Conservation (phyloP, 2,113 vertebrate species). For the Copsychus sechellarum region DNA sequence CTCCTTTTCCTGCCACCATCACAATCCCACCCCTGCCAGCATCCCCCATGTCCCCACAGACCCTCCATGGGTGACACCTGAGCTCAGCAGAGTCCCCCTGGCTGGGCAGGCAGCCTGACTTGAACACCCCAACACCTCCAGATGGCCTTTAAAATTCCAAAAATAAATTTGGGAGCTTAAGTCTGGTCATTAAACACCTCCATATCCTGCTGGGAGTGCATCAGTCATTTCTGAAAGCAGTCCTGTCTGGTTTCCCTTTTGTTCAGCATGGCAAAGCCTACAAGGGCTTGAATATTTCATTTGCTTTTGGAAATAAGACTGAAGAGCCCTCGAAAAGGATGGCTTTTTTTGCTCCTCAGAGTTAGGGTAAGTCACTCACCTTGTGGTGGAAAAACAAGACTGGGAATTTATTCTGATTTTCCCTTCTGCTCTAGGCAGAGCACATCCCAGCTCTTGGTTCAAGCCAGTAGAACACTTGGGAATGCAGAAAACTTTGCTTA, state of each 20-base stretch:
- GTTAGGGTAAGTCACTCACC: not conserved
- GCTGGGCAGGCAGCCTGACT: not conserved
- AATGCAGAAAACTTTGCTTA: not conserved
- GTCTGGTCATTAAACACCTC: not conserved
- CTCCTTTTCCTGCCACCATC: not conserved
- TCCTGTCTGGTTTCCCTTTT: not conserved
- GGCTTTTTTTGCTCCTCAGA: not conserved
- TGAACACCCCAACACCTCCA: not conserved
- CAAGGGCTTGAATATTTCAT: not conserved
- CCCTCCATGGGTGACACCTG: not conserved
- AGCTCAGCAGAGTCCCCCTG: not conserved
- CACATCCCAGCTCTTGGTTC: not conserved
- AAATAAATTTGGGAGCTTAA: not conserved
- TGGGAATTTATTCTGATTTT: not conserved
- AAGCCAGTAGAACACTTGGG: not conserved
- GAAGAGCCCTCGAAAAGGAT: not conserved
- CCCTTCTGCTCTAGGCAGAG: not conserved
- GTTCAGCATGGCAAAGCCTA: not conserved
- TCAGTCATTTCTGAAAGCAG: not conserved
- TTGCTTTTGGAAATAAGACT: not conserved
- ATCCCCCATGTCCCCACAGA: fast-evolving
- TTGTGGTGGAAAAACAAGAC: not conserved
- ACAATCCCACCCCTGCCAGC: not conserved
- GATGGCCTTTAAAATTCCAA: not conserved
- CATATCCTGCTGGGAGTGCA: not conserved